Evolutionary conservation across 2,888 invertebrate species (phyloP), one percentile per base, ranked within the genome.

Genomic region (Synergus gifuensis): DNA sequence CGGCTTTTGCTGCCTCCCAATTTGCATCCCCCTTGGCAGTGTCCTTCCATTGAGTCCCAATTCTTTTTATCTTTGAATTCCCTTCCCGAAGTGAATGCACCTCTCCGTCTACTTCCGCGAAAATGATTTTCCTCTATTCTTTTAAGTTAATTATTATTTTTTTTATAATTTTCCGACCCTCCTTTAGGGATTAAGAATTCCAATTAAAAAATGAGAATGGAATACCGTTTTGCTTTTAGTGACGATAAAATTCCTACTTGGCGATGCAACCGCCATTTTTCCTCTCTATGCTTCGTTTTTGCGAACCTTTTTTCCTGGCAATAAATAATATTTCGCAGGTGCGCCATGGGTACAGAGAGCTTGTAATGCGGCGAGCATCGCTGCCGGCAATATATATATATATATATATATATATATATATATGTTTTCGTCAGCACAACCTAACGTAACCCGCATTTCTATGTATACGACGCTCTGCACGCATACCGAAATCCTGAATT

Each of bases 251-350:
- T 81, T 81, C 79, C 78, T 73, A 5, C n/a, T n/a, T 9, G n/a
- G 54, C 54, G 54, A 54, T 79, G 9, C 62, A 66, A 77, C 64
- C 77, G 67, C 76, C 60, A 73, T 73, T 73, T 73, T 28, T 36
- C 54, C n/a, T 28, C n/a, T 54, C n/a, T 73, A 73, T 49, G 73
- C 49, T 73, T 73, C 54, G 49, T 73, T 73, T 73, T 54, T 73
- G 54, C 54, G 28, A 79, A 77, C 78, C 64, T 58, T 64, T 76
- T 77, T 81, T 62, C 63, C 76, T 80, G 80, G 87, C 86, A 86
- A 89, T 90, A 90, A 91, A 91, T 90, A 89, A 90, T 90, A 90
- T 90, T 89, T 88, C 88, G 89, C 91, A 91, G 91, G 90, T 91
- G 91, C 87, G 85, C 83, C 85, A 83, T 81, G 85, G 83, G 85